Evolutionary conservation across 2,888 invertebrate species (phyloP).

Genomic region (Harpalus rufipes): DNA sequence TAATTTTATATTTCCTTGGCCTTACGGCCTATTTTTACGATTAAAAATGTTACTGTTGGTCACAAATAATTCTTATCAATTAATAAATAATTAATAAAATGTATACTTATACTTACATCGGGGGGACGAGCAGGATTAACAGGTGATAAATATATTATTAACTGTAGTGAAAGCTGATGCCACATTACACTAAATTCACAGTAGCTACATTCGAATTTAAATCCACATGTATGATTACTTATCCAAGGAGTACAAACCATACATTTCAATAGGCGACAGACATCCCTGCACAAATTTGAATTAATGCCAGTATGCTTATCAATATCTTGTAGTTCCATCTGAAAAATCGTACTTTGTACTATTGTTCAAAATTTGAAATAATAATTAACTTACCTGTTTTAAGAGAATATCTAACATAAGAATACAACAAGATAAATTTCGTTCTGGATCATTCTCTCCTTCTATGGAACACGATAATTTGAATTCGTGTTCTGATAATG

Average conservation of each 20-base stretch:
- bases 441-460: constrained; percentile 85
- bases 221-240: constrained; percentile 81
- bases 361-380: background rate
- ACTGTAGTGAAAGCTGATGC: constrained; percentile 92
- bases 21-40: no score
- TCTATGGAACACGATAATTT: constrained; percentile 82
- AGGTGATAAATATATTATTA: constrained; percentile 89
- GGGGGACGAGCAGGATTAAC: constrained; percentile 86
- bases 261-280: constrained; percentile 85
- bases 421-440: constrained; percentile 95
- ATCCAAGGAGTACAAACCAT: constrained; percentile 88
- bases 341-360: constrained; percentile 2
- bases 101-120: constrained; percentile 81
- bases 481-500: constrained; percentile 84
- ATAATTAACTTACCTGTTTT: constrained; percentile 85
- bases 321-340: constrained; percentile 93
- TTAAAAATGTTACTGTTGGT: no score
- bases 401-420: constrained; percentile 96
- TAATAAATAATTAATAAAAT: no score
- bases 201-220: constrained; percentile 89
- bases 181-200: constrained; percentile 97
- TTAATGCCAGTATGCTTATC: constrained; percentile 89
- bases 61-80: no score
- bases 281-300: constrained; percentile 86
- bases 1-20: no score